A percentile compares a stretch with the other conserved stretches of the same genome.
phyloP scores from a whole-genome alignment of 2,888 invertebrate genomes.

The Erpobdella octoculata region DNA sequence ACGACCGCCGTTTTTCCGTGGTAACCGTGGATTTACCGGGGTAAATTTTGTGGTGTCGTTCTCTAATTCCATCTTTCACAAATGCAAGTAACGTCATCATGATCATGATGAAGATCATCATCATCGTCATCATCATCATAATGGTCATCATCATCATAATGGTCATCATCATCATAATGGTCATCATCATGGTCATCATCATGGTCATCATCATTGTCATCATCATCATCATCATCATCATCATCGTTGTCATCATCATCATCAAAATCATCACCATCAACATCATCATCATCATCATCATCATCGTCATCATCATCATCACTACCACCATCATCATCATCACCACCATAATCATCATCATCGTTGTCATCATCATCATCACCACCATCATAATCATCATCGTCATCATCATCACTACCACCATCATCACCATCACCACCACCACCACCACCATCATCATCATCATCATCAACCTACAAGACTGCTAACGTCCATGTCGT shows the following conservation, averaged over 20 bases:
- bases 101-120: conserved; percentile 16
- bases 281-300: conserved; percentile 8
- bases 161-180: conserved; percentile 21
- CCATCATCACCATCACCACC: conserved; percentile 19
- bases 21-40: too few relatives aligned
- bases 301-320: background rate
- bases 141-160: conserved; percentile 26
- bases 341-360: conserved; percentile 8
- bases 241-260: background rate
- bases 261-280: background rate
- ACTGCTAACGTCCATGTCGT: too few relatives aligned
- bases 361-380: conserved; percentile 21
- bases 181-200: conserved; percentile 20
- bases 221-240: background rate
- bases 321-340: background rate
- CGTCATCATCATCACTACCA: conserved; percentile 26
- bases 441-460: conserved; percentile 23
- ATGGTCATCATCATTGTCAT: conserved; percentile 7
- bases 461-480: conserved; percentile 20
- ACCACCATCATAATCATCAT: conserved; percentile 22
- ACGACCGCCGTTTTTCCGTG: too few relatives aligned
- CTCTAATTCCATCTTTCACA: too few relatives aligned
- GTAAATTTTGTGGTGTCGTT: too few relatives aligned
- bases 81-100: conserved; percentile 17
- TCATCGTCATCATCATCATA: too few relatives aligned